A percentile compares a stretch with the other conserved stretches of the same genome.
Evolutionary conservation across 2,888 invertebrate genomes (phyloP).

Genomic region (Timema podura): DNA sequence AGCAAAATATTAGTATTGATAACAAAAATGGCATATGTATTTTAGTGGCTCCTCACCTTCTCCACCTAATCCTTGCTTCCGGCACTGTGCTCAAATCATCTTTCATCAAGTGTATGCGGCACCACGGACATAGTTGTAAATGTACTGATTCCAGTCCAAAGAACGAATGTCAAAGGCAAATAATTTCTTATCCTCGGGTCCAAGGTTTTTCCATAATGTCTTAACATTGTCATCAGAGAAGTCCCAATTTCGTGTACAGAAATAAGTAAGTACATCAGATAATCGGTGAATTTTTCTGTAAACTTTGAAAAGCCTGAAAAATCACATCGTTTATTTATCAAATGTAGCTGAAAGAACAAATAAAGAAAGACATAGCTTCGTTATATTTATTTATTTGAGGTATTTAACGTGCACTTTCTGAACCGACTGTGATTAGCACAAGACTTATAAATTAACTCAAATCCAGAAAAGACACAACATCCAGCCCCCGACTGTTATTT

Average conservation of each 20-base stretch:
- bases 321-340: too few species aligned
- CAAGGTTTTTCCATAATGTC: constrained; percentile 55
- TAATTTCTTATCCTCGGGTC: constrained; percentile 54
- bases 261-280: constrained; percentile 70
- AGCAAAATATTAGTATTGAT: neutral
- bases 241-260: constrained; percentile 72
- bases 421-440: too few species aligned
- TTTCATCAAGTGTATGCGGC: constrained; percentile 72
- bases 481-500: too few species aligned
- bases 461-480: too few species aligned
- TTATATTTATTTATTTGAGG: too few species aligned
- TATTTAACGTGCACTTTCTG: too few species aligned
- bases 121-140: constrained; percentile 62
- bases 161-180: constrained; percentile 70
- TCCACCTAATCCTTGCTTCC: constrained; percentile 58
- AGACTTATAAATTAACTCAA: too few species aligned
- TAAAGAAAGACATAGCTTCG: too few species aligned
- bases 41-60: constrained; percentile 51
- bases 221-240: constrained; percentile 61
- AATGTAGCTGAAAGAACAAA: too few species aligned
- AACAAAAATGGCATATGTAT: neutral
- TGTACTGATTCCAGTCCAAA: constrained; percentile 72
- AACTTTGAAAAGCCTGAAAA: constrained; percentile 64
- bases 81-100: constrained; percentile 73
- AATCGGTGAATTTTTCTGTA: constrained; percentile 73